Base-by-base conservation (phyloP, 2,888 invertebrate genomes). In the Drosophila meridiana region DNA sequence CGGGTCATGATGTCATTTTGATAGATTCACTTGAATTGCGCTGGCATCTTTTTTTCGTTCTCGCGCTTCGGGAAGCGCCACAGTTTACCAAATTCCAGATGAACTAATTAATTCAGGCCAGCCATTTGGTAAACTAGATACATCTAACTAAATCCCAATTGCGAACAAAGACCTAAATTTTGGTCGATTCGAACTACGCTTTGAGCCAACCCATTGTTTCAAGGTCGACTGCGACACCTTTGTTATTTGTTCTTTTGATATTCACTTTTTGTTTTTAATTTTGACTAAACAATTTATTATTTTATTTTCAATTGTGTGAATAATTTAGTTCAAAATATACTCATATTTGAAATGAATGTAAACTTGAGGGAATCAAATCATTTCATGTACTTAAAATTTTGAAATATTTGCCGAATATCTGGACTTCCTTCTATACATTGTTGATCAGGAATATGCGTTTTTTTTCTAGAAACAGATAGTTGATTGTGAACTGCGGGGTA, bases 1-100 rank as follows among this genome's bases (percentile, higher is more conserved):
- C 75, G 78, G 89, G 84, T 87, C 89, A 90, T 87, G 90, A 87
- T 87, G 90, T 87, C 87, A 87, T 86, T 83, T 74, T 74, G 71
- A 84, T 78, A 66, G 82, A 82, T 89, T 78, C 80, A 71, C 73
- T 80, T 82, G 82, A 89, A 85, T 87, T 84, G 77, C 67, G 76
- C 62, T 73, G 69, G 20, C 52, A 74, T 57, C 45, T 38, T 68
- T 43, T 52, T 42, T 53, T 20, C 34, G 34, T 0, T 34, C 20
- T 11, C 52, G 52, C 34, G 34, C 52, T 52, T 34, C 20, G 40
- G 52, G 20, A 34, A 66, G 36, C 52, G 56, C 38, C 64, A 70
- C 50, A 75, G 50, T 57, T 85, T 64, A 52, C 58, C 75, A 48
- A 62, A 55, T 56, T 61, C 53, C 13, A 32, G 47, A 36, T 63